Base-by-base conservation (phyloP, 92 coral and sea anemone species). In the Desmophyllum pertusum region DNA sequence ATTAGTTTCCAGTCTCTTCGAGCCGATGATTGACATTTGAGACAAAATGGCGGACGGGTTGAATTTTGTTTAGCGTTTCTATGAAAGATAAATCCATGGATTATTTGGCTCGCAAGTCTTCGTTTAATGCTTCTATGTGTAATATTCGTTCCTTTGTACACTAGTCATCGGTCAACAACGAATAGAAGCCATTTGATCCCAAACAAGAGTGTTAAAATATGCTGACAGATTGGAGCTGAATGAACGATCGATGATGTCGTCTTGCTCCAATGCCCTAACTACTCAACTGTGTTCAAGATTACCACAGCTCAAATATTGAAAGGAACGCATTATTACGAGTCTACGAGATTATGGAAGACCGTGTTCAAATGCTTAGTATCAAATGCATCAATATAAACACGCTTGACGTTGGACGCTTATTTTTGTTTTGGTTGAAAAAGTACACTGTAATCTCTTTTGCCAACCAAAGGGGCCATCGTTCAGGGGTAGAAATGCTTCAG, bases 1-100 rank as follows among this genome's bases (percentile, higher is more conserved):
- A 74, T 33, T 74, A 33, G 78, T 74, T 48, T 29, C 78, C 78
- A 74, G 78, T 50, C 63, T 74, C 62, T 18, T 21, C 78, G 63
- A 30, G 63, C 10, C 23, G 3, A 17, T 74, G 78, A 37, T 74
- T 46, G 40, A 46, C 41, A 19, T 33, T 74, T 35, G 40, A 30
- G 15, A 15, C 43, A 74, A 74, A 74, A 74, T 74, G 78, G 78
- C 64, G 78, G 78, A 74, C 27, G 29, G 55, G 40, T 73, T 46
- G 62, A 66, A 62, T 27, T 62, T 27, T 6, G 31, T 2, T 11
- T 11, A 25, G 13, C 23, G 67, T 23, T 27, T n/a, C n/a, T n/a
- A n/a, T n/a, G n/a, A n/a, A n/a, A n/a, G n/a, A n/a, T n/a, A 23
- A 8, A 10, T 62, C 30, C 6, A 38, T 18, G 29, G 18, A 38